phyloP scores from a whole-genome alignment of 2,888 invertebrate genomes.

The Drymonia ruficornis region DNA sequence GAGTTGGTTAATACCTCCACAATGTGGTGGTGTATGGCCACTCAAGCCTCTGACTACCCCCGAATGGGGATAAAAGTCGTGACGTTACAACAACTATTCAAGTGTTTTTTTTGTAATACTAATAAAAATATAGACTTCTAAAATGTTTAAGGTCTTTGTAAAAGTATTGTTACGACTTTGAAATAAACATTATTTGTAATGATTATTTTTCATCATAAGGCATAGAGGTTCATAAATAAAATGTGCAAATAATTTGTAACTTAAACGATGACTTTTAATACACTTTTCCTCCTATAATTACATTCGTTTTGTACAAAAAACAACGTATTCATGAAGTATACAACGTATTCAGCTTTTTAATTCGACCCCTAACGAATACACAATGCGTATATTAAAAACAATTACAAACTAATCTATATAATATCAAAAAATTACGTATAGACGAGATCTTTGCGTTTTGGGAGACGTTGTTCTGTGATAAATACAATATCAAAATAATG shows the following conservation, averaged over 20 bases:
- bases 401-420: conserved; percentile 57
- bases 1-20: too few species aligned
- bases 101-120: too few species aligned
- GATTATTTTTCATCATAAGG: background rate
- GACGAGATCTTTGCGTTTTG: conserved; percentile 69
- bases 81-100: too few species aligned
- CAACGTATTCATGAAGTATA: conserved; percentile 70
- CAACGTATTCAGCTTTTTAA: conserved; percentile 58
- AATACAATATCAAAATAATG: background rate
- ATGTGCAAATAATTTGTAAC: conserved; percentile 68
- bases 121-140: too few species aligned
- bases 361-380: conserved; percentile 60
- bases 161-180: too few species aligned
- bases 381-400: conserved; percentile 47
- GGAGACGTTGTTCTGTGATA: conserved; percentile 39
- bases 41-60: too few species aligned
- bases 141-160: too few species aligned
- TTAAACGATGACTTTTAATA: conserved; percentile 84
- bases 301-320: conserved; percentile 80
- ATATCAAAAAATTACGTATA: conserved; percentile 78
- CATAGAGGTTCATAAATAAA: conserved; percentile 58
- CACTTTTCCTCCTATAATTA: conserved; percentile 74
- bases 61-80: too few species aligned
- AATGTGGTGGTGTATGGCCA: too few species aligned
- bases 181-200: too few species aligned